Percentiles rank a stretch among this genome's conserved stretches.
These are phyloP conservation scores for Dastarcus helophoroides DNA, from an alignment of 2,888 invertebrate genomes.

Conservation along the genomic window DNA sequence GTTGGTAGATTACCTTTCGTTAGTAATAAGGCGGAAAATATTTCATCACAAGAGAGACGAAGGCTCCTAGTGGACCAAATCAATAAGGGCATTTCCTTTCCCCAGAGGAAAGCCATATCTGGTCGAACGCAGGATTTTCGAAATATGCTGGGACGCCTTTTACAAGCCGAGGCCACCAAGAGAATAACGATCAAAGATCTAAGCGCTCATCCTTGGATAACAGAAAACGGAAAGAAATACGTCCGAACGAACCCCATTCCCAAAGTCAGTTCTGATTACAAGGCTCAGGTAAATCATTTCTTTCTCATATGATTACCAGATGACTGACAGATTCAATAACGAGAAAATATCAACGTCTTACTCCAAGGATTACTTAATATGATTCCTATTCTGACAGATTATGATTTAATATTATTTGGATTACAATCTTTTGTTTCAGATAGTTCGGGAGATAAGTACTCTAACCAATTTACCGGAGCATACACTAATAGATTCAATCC, in stretches of 20 bases:
- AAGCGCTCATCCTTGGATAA: conserved; percentile 48
- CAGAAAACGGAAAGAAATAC: conserved; percentile 39
- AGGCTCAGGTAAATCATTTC: conserved; percentile 7
- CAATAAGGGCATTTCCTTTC: conserved; percentile 49
- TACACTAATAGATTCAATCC: conserved; percentile 41
- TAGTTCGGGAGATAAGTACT: conserved; percentile 42
- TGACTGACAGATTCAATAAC: conserved; percentile 3
- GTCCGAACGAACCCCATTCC: conserved; percentile 42
- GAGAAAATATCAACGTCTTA: conserved; percentile 1
- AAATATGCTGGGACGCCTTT: conserved; percentile 41
- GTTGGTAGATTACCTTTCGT: conserved; percentile 60
- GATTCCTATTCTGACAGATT: conserved; percentile 9
- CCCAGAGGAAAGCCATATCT: conserved; percentile 44
- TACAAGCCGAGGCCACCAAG: conserved; percentile 43
- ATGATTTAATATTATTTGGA: no score
- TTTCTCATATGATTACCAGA: conserved; percentile 3
- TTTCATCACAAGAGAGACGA: conserved; percentile 44
- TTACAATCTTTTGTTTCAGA: no score
- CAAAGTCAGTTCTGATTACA: conserved; percentile 28
- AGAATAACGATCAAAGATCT: conserved; percentile 48
- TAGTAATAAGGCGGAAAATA: conserved; percentile 30
- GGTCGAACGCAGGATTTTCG: conserved; percentile 37
- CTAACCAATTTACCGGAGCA: conserved; percentile 36
- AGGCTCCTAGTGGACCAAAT: conserved; percentile 53
- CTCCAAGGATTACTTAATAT: not conserved